phyloP scores from a whole-genome alignment of 2,113 vertebrate genomes.

The Crotalus tigris region DNA sequence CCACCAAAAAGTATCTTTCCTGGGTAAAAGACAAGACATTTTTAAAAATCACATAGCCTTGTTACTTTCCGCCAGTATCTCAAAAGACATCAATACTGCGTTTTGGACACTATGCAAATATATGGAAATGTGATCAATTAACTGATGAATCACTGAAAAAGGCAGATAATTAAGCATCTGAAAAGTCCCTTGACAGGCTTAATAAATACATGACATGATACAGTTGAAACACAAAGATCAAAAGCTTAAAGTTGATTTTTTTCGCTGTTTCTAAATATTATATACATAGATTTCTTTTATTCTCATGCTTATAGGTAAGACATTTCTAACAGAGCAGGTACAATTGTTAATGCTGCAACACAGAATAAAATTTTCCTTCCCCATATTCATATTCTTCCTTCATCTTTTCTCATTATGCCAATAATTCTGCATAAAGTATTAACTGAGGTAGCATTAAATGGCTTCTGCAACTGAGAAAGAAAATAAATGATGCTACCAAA shows the following conservation, averaged over 20 bases:
- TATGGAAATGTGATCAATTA: conserved; percentile 27
- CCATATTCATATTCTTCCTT: neutral
- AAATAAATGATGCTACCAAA: conserved; percentile 41
- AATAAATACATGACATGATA: conserved; percentile 7
- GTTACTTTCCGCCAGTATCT: neutral
- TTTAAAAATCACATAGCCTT: neutral
- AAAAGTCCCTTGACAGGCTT: neutral
- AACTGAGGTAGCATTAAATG: conserved; percentile 23
- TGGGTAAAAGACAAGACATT: neutral
- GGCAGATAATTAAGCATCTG: conserved; percentile 14
- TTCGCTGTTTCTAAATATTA: neutral
- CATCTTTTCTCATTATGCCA: conserved; percentile 1
- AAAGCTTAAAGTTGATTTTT: neutral
- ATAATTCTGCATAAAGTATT: conserved; percentile 7
- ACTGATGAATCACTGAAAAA: conserved; percentile 13
- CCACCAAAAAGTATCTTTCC: neutral
- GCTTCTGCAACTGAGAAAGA: conserved; percentile 16
- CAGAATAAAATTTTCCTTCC: neutral
- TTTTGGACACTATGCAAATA: conserved; percentile 11
- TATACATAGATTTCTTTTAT: neutral
- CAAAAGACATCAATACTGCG: neutral
- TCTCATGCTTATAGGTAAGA: neutral
- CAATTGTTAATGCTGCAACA: conserved; percentile 31
- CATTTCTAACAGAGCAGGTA: conserved; percentile 26
- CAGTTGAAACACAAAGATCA: neutral